Percentiles rank a stretch among this genome's conserved stretches.
phyloP scores from a whole-genome alignment of 2,113 vertebrate species.

The Rhombomys opimus region DNA sequence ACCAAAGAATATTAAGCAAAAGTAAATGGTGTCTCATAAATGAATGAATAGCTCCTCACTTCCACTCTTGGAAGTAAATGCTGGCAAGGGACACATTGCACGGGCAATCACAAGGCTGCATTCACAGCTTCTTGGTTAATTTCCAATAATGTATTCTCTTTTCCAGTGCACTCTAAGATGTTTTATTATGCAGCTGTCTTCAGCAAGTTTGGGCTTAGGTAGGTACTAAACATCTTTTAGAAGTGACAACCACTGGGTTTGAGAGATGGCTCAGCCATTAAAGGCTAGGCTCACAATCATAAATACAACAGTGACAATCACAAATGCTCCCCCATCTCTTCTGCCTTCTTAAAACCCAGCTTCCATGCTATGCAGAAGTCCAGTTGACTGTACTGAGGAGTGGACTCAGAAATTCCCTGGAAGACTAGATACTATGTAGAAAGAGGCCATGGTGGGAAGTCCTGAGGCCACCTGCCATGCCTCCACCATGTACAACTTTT shows the following conservation, averaged over 20 bases:
- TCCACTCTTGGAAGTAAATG: constrained; percentile 47
- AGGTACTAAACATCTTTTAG: not conserved
- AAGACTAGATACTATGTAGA: fast-evolving
- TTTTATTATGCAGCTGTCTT: constrained; percentile 35
- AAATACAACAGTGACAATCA: not conserved
- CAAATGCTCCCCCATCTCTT: not conserved
- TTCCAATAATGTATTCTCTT: not conserved
- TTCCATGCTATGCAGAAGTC: not conserved
- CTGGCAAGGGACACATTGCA: constrained; percentile 56
- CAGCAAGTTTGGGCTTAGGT: not conserved
- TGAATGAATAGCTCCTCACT: constrained; percentile 55
- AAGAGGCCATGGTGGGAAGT: not conserved
- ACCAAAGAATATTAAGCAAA: constrained; percentile 68
- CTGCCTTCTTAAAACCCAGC: not conserved
- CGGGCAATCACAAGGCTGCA: not conserved
- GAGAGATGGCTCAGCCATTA: too few species aligned
- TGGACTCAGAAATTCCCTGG: fast-evolving
- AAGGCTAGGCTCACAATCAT: too few species aligned
- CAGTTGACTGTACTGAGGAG: not conserved
- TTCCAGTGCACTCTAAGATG: not conserved
- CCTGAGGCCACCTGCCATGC: not conserved
- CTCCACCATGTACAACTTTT: not conserved
- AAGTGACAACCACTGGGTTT: not conserved
- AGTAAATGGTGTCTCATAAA: constrained; percentile 66
- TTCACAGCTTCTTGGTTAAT: constrained; percentile 7